These are phyloP conservation scores for Lasioglossum villosulum DNA, from an alignment of 2,888 invertebrate species.

Conservation along the genomic window DNA sequence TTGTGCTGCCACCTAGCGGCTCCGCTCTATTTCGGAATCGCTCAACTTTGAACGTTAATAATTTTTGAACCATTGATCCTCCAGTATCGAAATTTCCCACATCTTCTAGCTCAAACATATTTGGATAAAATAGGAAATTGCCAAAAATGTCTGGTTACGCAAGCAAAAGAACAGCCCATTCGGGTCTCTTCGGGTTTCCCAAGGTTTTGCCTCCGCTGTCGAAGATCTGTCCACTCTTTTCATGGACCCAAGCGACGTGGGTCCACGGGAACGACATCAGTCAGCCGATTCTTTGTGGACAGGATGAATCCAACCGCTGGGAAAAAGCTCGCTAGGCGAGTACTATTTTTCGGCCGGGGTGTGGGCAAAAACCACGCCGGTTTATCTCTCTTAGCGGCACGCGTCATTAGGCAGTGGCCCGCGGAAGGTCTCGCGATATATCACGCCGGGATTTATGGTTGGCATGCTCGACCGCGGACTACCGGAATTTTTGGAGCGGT, in stretches of 20 bases:
- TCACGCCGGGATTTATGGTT: slow-evolving; percentile 29
- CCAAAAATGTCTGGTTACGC: no score
- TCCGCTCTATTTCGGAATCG: no score
- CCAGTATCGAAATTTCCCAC: no score
- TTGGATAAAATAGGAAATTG: no score
- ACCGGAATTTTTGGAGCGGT: slow-evolving; percentile 5
- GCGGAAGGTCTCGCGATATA: slow-evolving; percentile 30
- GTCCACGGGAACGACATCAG: not conserved
- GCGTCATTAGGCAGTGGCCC: slow-evolving; percentile 57
- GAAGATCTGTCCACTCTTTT: not conserved
- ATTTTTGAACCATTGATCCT: no score
- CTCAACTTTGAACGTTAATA: no score
- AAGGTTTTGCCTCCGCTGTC: not conserved
- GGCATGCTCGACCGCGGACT: not conserved
- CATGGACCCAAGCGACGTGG: not conserved
- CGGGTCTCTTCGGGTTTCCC: no score
- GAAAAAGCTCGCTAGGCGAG: slow-evolving; percentile 23
- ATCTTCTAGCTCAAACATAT: no score
- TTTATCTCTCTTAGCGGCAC: slow-evolving; percentile 55
- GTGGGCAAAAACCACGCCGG: slow-evolving; percentile 27
- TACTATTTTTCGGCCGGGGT: slow-evolving; percentile 26
- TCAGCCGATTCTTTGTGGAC: slow-evolving; percentile 39
- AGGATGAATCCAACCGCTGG: slow-evolving; percentile 36
- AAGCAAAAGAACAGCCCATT: no score
- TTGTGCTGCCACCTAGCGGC: no score